These are phyloP conservation scores for Hypsibius dujardini DNA, from an alignment of 1,140 invertebrate species.

Conservation along the genomic window DNA sequence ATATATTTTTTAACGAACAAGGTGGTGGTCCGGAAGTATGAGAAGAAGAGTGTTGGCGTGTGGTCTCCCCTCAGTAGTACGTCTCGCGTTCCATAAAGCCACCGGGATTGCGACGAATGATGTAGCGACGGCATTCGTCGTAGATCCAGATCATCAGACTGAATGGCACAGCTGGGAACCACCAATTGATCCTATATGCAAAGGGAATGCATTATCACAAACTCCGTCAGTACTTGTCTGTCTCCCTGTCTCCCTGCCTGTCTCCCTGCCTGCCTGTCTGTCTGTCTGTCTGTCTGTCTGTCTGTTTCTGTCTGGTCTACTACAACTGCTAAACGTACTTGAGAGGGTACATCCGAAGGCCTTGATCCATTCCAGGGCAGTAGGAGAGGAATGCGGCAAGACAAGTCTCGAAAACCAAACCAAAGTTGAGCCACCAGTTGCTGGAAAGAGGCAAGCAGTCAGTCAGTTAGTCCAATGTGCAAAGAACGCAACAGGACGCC, in stretches of 20 bases:
- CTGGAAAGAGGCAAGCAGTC: conserved; percentile 31
- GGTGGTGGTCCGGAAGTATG: too few species aligned
- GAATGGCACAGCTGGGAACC: conserved; percentile 46
- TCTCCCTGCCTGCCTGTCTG: too few species aligned
- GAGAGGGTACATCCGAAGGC: conserved; percentile 82
- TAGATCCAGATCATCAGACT: conserved; percentile 91
- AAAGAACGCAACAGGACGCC: neutral
- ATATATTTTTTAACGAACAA: too few species aligned
- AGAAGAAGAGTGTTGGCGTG: too few species aligned
- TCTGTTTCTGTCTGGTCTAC: too few species aligned
- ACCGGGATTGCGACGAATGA: conserved; percentile 35
- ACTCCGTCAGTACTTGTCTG: too few species aligned
- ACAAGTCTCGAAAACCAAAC: conserved; percentile 75
- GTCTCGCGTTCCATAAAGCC: conserved; percentile 34
- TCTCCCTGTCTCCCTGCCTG: too few species aligned
- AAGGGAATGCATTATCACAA: too few species aligned
- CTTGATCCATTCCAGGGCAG: conserved; percentile 87
- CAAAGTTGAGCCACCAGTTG: conserved; percentile 88
- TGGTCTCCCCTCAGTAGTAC: conserved; percentile 14
- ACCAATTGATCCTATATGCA: conserved; percentile 33
- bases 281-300: too few species aligned
- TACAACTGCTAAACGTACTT: too few species aligned
- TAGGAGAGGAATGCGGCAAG: conserved; percentile 83
- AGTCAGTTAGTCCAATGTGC: neutral
- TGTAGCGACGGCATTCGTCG: conserved; percentile 44